Conservation (phyloP, 2,888 invertebrate species). For the Melikaiella ostensackeni region DNA sequence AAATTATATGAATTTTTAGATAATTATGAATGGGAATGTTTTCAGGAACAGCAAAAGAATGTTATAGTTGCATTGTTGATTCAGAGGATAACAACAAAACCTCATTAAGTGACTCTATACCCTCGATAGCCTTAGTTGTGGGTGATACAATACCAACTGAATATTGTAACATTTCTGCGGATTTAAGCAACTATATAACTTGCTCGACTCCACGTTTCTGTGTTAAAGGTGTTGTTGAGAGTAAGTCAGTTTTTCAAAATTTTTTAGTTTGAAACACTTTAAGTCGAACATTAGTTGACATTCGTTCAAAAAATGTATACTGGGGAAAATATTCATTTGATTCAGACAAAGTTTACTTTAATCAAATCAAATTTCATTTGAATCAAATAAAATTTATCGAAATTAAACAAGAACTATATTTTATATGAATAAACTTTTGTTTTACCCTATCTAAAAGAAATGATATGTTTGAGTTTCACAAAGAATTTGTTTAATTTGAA, state of each 20-base stretch:
- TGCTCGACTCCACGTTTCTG: conserved; percentile 23
- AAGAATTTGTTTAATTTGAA: too few relatives aligned
- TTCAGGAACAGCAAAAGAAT: conserved; percentile 24
- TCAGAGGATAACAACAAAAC: conserved; percentile 17
- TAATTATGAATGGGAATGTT: not conserved
- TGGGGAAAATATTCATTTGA: too few relatives aligned
- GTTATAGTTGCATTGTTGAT: conserved; percentile 34
- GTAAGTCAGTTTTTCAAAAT: not conserved
- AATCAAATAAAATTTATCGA: too few relatives aligned
- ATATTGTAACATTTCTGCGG: conserved; percentile 24
- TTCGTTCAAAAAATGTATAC: too few relatives aligned
- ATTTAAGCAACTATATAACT: conserved; percentile 8
- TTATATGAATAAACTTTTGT: too few relatives aligned
- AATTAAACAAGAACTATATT: too few relatives aligned
- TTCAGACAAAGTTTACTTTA: too few relatives aligned
- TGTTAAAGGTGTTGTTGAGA: conserved; percentile 20
- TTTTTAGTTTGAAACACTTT: too few relatives aligned
- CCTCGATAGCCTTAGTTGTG: conserved; percentile 4
- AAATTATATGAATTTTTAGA: not conserved
- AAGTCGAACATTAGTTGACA: too few relatives aligned
- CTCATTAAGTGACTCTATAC: conserved; percentile 20
- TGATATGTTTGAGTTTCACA: too few relatives aligned
- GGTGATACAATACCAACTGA: conserved; percentile 34
- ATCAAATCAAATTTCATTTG: too few relatives aligned
- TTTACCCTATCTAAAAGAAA: too few relatives aligned